These are phyloP conservation scores for Holotrichia oblita DNA, from an alignment of 1,140 invertebrate genomes.

Conservation along the genomic window DNA sequence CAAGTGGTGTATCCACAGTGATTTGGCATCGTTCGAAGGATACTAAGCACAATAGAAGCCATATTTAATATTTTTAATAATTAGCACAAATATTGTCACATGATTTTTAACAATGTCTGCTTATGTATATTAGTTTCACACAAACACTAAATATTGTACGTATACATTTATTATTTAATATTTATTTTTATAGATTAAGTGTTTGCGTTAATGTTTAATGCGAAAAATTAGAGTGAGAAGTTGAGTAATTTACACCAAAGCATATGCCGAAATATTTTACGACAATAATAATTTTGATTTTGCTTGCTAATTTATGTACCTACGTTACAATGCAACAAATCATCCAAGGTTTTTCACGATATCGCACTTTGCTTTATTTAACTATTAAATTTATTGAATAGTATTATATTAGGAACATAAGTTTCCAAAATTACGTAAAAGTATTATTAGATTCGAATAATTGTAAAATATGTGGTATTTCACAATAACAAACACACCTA, in stretches of 20 bases:
- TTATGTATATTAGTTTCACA: background rate
- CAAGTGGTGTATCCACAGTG: slow-evolving; percentile 20
- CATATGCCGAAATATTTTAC: background rate
- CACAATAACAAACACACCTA: too few species aligned
- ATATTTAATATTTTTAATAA: slow-evolving; percentile 19
- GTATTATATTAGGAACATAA: too few species aligned
- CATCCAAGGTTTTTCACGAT: too few species aligned
- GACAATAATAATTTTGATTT: too few species aligned
- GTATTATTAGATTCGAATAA: too few species aligned
- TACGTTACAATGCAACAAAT: too few species aligned
- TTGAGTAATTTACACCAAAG: background rate
- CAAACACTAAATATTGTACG: background rate
- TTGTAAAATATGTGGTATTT: too few species aligned
- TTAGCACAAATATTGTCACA: slow-evolving; percentile 7
- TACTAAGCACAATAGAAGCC: background rate
- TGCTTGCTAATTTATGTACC: too few species aligned
- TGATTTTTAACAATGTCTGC: background rate
- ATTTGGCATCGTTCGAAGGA: background rate
- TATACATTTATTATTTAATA: background rate
- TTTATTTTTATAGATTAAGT: slow-evolving; percentile 19
- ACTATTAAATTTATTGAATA: too few species aligned
- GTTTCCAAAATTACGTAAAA: too few species aligned
- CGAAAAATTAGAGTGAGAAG: background rate
- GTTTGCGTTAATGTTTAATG: background rate
- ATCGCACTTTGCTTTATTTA: too few species aligned